Conservation (phyloP, 2,888 invertebrate genomes). For the Hyles lineata region DNA sequence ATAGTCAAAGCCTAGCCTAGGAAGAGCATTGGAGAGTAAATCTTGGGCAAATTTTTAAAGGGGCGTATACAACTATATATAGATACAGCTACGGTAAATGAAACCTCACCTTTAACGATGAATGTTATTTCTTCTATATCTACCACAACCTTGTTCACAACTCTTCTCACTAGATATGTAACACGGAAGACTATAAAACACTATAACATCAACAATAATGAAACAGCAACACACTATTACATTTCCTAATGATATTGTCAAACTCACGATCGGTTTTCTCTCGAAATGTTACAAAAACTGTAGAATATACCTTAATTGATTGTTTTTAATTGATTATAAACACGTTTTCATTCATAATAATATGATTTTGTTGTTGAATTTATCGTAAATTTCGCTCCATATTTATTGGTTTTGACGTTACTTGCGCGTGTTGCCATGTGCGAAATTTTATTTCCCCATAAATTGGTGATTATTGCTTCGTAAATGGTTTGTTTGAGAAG, state of each 20-base stretch:
- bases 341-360: constrained; percentile 78
- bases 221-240: constrained; percentile 40
- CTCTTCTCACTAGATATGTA: constrained; percentile 51
- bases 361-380: constrained; percentile 49
- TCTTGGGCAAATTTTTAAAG: neutral
- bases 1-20: neutral
- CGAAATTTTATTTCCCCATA: neutral
- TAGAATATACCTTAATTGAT: constrained; percentile 25
- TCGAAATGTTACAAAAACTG: constrained; percentile 35
- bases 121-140: constrained; percentile 66
- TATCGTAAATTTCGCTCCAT: constrained; percentile 74
- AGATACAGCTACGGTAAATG: neutral
- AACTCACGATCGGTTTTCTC: constrained; percentile 40
- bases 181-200: constrained; percentile 51
- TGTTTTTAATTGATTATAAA: constrained; percentile 31
- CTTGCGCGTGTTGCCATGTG: constrained; percentile 51
- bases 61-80: neutral
- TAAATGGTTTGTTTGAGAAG: neutral
- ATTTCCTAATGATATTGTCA: constrained; percentile 39
- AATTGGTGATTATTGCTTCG: neutral
- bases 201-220: constrained; percentile 48
- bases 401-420: constrained; percentile 70
- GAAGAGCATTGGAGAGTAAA: neutral
- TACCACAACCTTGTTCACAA: constrained; percentile 71
- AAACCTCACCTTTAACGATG: constrained; percentile 66